Evolutionary conservation across 2,888 invertebrate genomes (phyloP).

Genomic region (Tetrapedia diversipes): DNA sequence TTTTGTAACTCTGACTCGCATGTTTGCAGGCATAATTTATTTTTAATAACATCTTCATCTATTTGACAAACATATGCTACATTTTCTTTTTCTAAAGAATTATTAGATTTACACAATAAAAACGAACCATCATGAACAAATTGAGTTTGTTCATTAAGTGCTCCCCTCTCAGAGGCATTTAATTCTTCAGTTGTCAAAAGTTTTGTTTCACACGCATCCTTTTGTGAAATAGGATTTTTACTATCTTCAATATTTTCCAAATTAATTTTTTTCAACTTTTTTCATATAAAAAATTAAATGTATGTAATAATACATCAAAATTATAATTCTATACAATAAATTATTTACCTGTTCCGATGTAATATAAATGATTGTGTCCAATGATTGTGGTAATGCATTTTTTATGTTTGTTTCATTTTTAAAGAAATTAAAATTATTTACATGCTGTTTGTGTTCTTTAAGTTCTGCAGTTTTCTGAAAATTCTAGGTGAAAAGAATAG

Average conservation of each 20-base stretch:
- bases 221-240: slow-evolving; percentile 59
- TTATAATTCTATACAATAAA: slow-evolving; percentile 16
- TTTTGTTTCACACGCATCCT: slow-evolving; percentile 56
- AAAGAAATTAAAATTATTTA: slow-evolving; percentile 37
- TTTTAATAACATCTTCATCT: slow-evolving; percentile 44
- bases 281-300: slow-evolving; percentile 23
- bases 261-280: slow-evolving; percentile 69
- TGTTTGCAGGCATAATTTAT: slow-evolving; percentile 26
- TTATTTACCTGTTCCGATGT: slow-evolving; percentile 71
- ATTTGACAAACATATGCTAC: slow-evolving; percentile 33
- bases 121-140: slow-evolving; percentile 18
- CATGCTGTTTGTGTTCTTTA: slow-evolving; percentile 56
- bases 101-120: slow-evolving; percentile 31
- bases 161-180: slow-evolving; percentile 63
- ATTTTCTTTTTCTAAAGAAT: slow-evolving; percentile 26
- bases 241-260: slow-evolving; percentile 67
- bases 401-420: slow-evolving; percentile 31
- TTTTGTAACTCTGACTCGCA: slow-evolving; percentile 35
- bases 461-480: slow-evolving; percentile 63
- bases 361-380: slow-evolving; percentile 69
- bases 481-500: slow-evolving; percentile 39
- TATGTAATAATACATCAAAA: background rate
- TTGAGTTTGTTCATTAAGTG: slow-evolving; percentile 59
- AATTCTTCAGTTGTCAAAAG: slow-evolving; percentile 51
- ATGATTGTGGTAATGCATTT: slow-evolving; percentile 53